phyloP scores from a whole-genome alignment of 2,113 vertebrate genomes.

The Phrynosoma blainvillii region DNA sequence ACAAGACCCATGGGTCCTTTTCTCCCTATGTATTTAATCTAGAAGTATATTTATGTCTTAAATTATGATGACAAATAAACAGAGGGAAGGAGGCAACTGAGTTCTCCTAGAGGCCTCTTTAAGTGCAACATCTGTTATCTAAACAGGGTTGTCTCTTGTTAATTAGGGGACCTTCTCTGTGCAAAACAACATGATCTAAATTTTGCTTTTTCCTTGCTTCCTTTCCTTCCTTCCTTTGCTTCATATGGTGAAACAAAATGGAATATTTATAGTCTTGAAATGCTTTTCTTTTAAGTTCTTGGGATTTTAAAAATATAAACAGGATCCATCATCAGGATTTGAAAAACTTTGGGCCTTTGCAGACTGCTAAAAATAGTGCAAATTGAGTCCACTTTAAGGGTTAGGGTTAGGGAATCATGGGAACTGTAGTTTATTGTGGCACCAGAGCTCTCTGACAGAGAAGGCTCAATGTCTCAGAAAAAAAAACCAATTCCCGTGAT shows the following conservation, averaged over 20 bases:
- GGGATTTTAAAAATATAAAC: not conserved
- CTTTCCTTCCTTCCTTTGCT: not conserved
- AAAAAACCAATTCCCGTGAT: too few species aligned
- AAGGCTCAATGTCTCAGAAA: too few species aligned
- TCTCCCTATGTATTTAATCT: constrained; percentile 36
- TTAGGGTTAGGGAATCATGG: too few species aligned
- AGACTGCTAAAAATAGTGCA: too few species aligned
- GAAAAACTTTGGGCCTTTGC: too few species aligned
- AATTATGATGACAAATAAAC: constrained; percentile 42
- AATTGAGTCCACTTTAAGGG: too few species aligned
- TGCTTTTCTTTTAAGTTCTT: constrained; percentile 3
- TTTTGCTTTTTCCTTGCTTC: not conserved
- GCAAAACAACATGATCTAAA: constrained; percentile 8
- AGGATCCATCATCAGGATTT: not conserved
- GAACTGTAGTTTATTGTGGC: too few species aligned
- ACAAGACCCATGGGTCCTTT: not conserved
- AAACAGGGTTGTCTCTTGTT: constrained; percentile 9
- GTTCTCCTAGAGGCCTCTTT: not conserved
- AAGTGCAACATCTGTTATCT: not conserved
- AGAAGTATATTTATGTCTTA: constrained; percentile 57
- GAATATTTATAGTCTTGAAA: constrained; percentile 26
- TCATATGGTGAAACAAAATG: not conserved
- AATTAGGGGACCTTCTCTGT: not conserved
- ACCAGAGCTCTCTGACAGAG: too few species aligned
- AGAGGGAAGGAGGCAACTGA: not conserved